Evolutionary conservation across 2,797 vertebrate species (phyloP).

Genomic region (Cynopterus sphinx): DNA sequence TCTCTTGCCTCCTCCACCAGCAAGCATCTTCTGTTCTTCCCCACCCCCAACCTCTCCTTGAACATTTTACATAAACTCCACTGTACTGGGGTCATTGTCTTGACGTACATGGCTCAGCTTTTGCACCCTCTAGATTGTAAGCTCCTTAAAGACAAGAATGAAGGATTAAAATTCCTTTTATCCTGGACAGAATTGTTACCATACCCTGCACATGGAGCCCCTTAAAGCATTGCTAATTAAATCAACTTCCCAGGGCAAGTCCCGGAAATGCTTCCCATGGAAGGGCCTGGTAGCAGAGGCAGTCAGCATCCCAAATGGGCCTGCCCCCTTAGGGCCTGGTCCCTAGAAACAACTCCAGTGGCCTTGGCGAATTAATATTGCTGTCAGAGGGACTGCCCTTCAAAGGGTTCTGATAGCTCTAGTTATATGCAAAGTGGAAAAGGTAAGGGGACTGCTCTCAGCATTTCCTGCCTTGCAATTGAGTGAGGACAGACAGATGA

Average conservation of each 20-base stretch:
- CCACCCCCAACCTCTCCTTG: neutral
- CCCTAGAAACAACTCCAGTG: slow-evolving; percentile 6
- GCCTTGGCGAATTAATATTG: slow-evolving; percentile 22
- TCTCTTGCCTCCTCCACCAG: neutral
- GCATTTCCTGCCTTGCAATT: slow-evolving; percentile 79
- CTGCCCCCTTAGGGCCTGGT: neutral
- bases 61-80: neutral
- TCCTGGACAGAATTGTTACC: neutral
- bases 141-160: slow-evolving; percentile 5
- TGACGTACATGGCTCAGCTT: neutral
- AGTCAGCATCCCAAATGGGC: neutral
- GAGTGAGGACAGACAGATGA: slow-evolving; percentile 78
- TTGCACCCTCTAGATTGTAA: neutral
- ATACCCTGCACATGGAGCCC: neutral
- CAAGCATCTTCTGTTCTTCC: neutral
- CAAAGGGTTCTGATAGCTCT: slow-evolving; percentile 54
- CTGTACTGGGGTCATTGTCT: neutral
- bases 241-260: neutral
- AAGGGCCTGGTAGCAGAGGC: neutral
- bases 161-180: neutral
- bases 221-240: neutral
- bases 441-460: slow-evolving; percentile 58
- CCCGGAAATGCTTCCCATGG: neutral
- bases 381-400: slow-evolving; percentile 44
- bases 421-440: slow-evolving; percentile 71